phyloP scores from a whole-genome alignment of 2,888 invertebrate species.

The Brachylomia viminalis region DNA sequence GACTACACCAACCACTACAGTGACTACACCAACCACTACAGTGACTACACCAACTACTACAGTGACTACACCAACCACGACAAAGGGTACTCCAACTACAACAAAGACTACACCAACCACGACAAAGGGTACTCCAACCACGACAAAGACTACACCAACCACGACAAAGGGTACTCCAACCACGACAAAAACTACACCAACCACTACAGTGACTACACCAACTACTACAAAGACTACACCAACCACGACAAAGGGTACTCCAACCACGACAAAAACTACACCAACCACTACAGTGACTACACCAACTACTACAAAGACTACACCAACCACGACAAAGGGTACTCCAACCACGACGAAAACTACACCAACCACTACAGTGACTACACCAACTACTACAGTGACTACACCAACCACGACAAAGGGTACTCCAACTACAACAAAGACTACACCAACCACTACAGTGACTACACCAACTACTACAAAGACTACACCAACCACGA shows the following conservation, averaged over 20 bases:
- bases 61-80: neutral
- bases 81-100: neutral
- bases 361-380: neutral
- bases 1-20: neutral
- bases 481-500: neutral
- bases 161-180: neutral
- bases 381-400: neutral
- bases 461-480: neutral
- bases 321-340: neutral
- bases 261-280: neutral
- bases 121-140: neutral
- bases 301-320: neutral
- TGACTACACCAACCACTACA: neutral
- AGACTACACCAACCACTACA: neutral
- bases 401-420: neutral
- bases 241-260: neutral
- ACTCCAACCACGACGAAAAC: neutral
- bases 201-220: neutral
- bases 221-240: neutral
- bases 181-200: neutral
- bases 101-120: neutral
- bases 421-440: neutral
- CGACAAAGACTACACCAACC: neutral
- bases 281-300: neutral
- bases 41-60: neutral